Percentiles rank a stretch among this genome's conserved stretches.
These are phyloP conservation scores for Drosophila atripex DNA, from an alignment of 2,888 invertebrate genomes.

Conservation along the genomic window DNA sequence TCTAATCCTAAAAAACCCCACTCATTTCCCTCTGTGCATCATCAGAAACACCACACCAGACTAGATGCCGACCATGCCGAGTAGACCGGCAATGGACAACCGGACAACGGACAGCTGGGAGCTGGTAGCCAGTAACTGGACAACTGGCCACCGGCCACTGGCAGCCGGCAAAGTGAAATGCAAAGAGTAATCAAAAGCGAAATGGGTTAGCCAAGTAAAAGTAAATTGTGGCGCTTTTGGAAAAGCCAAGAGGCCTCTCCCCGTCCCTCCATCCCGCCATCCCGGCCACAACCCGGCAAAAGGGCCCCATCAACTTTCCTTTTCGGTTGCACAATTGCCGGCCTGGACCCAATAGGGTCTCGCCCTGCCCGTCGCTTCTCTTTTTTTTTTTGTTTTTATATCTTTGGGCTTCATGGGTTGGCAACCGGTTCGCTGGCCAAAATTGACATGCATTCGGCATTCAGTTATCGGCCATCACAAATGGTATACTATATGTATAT, in stretches of 20 bases:
- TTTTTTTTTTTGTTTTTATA: constrained; percentile 1
- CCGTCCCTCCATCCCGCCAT: constrained; percentile 14
- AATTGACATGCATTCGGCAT: constrained; percentile 44
- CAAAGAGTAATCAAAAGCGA: constrained; percentile 66
- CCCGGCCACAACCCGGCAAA: constrained; percentile 10
- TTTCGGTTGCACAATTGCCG: constrained; percentile 70
- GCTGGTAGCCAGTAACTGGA: constrained; percentile 1
- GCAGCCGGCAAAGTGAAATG: constrained; percentile 64
- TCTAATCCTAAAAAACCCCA: not conserved
- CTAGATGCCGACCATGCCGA: constrained; percentile 21
- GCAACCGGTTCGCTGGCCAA: constrained; percentile 40
- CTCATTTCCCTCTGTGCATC: constrained; percentile 5
- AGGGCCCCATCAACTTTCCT: constrained; percentile 71
- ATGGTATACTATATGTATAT: constrained; percentile 8
- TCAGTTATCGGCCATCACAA: constrained; percentile 30
- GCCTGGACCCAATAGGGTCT: constrained; percentile 26
- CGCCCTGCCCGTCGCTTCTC: constrained; percentile 10
- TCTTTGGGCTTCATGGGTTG: too few relatives aligned
- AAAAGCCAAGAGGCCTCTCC: constrained; percentile 45
- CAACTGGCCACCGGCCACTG: constrained; percentile 27
- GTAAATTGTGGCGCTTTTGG: constrained; percentile 62
- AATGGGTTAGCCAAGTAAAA: constrained; percentile 73
- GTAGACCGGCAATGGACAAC: constrained; percentile 15
- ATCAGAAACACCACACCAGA: constrained; percentile 19
- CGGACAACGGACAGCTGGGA: constrained; percentile 1